phyloP scores from a whole-genome alignment of 2,113 vertebrate species.

The Bos indicus region DNA sequence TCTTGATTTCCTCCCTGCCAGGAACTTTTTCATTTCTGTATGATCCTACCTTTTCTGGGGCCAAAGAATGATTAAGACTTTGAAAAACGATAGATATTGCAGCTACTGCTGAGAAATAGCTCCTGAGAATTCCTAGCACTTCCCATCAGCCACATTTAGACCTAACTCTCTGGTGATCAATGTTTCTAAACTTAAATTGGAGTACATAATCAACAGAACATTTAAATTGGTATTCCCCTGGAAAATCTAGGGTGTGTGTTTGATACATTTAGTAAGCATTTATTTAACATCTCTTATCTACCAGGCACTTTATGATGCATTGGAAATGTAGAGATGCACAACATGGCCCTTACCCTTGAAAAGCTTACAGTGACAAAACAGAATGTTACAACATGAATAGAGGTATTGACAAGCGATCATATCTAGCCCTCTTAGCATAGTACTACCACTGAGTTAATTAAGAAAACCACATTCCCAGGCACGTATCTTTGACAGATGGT shows the following conservation, averaged over 20 bases:
- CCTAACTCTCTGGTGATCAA: neutral
- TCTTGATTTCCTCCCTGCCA: neutral
- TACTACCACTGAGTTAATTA: neutral
- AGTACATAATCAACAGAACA: neutral
- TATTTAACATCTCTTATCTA: neutral
- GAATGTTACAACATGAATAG: neutral
- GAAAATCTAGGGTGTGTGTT: neutral
- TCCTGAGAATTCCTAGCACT: neutral
- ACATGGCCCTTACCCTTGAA: neutral
- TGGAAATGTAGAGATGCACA: neutral
- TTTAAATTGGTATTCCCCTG: neutral
- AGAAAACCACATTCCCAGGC: neutral
- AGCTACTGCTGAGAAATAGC: neutral
- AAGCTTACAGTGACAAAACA: neutral
- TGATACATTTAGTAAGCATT: neutral
- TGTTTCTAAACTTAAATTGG: neutral
- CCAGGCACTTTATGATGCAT: neutral
- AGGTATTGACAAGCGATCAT: neutral
- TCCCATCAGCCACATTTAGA: neutral
- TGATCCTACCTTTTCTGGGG: neutral
- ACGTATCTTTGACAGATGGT: neutral
- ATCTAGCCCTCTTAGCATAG: neutral
- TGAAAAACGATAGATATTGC: neutral
- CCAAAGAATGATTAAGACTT: neutral
- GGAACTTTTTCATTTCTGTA: neutral